Base-by-base conservation (phyloP, 92 coral and sea anemone species). In the Micromussa lordhowensis region DNA sequence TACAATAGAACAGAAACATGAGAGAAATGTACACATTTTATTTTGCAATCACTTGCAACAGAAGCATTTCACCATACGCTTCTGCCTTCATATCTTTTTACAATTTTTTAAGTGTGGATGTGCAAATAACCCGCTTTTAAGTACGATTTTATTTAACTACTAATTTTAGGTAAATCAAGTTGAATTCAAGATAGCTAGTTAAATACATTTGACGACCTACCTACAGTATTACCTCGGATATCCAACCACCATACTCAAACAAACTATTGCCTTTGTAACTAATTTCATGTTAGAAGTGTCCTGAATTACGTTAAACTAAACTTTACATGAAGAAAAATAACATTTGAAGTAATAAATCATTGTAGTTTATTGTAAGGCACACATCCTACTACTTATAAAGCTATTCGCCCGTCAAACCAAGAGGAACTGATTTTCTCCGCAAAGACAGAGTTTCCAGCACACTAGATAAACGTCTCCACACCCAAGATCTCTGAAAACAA, bases 1-100 rank as follows among this genome's bases (percentile, higher is more conserved):
- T 19, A 15, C 9, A 70, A 31, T 14, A 24, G 24, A 71, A 29
- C 38, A 30, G 11, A 71, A 17, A 34, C 48, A 34, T 71, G 4
- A 44, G 48, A 35, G 40, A 22, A 73, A 73, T 32, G n/a, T 38
- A 73, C 49, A 73, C 48, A 35, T 72, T 73, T 73, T 73, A 73
- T 72, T 73, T 32, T 73, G 11, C 3, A 73, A 73, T 73, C 78
- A 73, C 78, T 73, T 73, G 10, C 28, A 61, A 61, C 68, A 61
- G 68, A 61, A 61, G 68, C 68, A 61, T 61, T 5, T 24, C 6
- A 61, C 29, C 68, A 9, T 61, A 61, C 30, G 30, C 29, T 61
- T 61, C 68, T 61, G 12, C 29, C 11, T 22, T 19, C 13, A 36
- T 0, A 36, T 73, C 17, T 73, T 73, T 26, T 38, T 32, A 73